phyloP scores from a whole-genome alignment of 2,113 vertebrate genomes.

The Elephantulus edwardii region DNA sequence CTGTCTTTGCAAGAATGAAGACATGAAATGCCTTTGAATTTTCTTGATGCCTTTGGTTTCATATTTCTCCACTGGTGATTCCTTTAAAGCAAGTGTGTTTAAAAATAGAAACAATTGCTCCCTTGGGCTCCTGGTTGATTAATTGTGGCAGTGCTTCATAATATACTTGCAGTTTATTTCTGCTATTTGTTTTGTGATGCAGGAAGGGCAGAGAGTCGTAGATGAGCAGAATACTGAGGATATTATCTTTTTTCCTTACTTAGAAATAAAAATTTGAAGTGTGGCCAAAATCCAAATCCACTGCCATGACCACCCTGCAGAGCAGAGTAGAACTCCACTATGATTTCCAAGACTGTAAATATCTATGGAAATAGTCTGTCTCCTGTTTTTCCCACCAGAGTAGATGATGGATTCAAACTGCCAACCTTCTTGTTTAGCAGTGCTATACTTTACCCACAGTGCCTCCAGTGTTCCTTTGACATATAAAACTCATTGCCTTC shows the following conservation, averaged over 20 bases:
- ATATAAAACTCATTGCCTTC: no score
- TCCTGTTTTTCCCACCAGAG: no score
- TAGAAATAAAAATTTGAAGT: constrained; percentile 7
- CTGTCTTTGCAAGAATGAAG: constrained; percentile 76
- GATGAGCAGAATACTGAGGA: neutral
- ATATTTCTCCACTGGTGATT: constrained; percentile 75
- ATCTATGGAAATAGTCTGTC: no score
- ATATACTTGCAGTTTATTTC: constrained; percentile 69
- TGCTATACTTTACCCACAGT: no score
- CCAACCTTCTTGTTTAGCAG: no score
- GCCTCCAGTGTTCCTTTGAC: no score
- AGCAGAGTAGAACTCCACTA: no score
- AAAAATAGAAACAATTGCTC: constrained; percentile 76
- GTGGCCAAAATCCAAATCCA: no score
- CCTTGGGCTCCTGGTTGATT: constrained; percentile 71
- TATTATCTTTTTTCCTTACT: constrained; percentile 1
- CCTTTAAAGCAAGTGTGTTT: constrained; percentile 72
- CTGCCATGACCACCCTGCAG: no score
- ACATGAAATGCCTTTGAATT: constrained; percentile 75
- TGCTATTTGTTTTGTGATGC: constrained; percentile 48
- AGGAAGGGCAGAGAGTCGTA: neutral
- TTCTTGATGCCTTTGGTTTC: constrained; percentile 78
- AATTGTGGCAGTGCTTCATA: constrained; percentile 51
- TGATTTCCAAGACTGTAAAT: no score
- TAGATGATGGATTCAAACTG: no score